Evolutionary conservation across 2,888 invertebrate species (phyloP).

Genomic region (Alloscopus bannaensis): DNA sequence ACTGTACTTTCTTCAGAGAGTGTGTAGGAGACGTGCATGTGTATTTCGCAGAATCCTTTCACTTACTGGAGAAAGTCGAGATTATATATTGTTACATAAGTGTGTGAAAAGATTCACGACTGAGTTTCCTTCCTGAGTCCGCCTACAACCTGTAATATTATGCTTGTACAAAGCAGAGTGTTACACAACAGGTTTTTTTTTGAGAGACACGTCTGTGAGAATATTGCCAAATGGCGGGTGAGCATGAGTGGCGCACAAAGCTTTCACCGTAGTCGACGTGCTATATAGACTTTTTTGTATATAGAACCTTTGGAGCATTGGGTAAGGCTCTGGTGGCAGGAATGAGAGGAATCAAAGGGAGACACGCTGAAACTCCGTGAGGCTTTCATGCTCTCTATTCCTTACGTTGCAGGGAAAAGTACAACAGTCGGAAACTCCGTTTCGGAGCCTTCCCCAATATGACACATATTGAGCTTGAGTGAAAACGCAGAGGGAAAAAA

Average conservation of each 20-base stretch:
- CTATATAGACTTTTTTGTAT: conserved; percentile 32
- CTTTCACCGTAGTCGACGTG: neutral
- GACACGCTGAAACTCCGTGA: conserved; percentile 11
- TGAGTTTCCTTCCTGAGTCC: too few species aligned
- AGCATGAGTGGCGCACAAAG: neutral
- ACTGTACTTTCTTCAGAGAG: too few species aligned
- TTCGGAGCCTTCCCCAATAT: conserved; percentile 31
- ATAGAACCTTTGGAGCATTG: conserved; percentile 1
- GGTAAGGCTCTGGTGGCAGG: too few species aligned
- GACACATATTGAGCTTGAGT: conserved; percentile 37
- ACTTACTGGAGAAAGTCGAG: too few species aligned
- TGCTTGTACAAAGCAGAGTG: conserved; percentile 11
- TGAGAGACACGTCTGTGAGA: too few species aligned
- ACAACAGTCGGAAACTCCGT: neutral
- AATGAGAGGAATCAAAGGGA: neutral
- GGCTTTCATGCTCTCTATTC: conserved; percentile 1
- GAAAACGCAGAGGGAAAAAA: neutral
- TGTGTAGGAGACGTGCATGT: too few species aligned
- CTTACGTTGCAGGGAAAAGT: too few species aligned
- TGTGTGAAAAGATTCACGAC: too few species aligned
- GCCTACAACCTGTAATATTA: too few species aligned
- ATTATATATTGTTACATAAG: too few species aligned
- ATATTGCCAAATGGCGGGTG: neutral
- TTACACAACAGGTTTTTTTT: conserved; percentile 37
- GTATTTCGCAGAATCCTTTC: too few species aligned